Base-by-base conservation (phyloP, 2,888 invertebrate species). In the Andrena praecox region DNA sequence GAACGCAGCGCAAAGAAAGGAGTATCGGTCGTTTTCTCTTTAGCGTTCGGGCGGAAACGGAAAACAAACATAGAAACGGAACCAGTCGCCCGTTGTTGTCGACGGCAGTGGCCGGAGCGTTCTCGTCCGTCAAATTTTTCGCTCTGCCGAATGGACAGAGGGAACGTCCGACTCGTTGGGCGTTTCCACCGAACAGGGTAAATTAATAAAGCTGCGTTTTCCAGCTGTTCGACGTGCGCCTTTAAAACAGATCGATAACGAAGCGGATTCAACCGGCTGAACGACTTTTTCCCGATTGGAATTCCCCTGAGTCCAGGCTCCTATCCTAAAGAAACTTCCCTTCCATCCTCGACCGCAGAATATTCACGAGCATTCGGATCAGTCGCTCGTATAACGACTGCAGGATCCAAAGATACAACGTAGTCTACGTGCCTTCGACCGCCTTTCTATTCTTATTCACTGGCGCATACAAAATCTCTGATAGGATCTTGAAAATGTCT, bases 401-500 rank as follows among this genome's bases (percentile, higher is more conserved):
- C 50, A 16, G 8, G 52, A 69, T 64, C 31, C 31, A 29, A 48
- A 56, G 63, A 64, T 56, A 60, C 42, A 66, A 66, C 27, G 56
- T 24, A 27, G 29, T 31, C 27, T 59, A 54, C 29, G 42, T 31
- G 31, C 29, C n/a, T 16, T 27, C 74, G 20, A 10, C 35, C 27
- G 10, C 24, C 31, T 31, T 31, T 20, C 59, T 48, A 20, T 79
- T 81, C 73, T 67, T 54, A 64, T 67, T 64, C 72, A 42, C 35
- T 8, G 59, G 10, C 24, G 64, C 56, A 69, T 52, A 59, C 42
- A 5, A 69, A 78, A 66, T 60, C 68, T 27, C 60, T 54, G 79
- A 81, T 73, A 69, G 74, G 67, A 67, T 35, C 68, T 59, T 48
- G 59, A 24, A 42, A 56, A 79, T 12, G 52, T 63, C 52, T 72